Conservation (phyloP, 2,113 vertebrate species). For the Pseudorasbora parva region DNA sequence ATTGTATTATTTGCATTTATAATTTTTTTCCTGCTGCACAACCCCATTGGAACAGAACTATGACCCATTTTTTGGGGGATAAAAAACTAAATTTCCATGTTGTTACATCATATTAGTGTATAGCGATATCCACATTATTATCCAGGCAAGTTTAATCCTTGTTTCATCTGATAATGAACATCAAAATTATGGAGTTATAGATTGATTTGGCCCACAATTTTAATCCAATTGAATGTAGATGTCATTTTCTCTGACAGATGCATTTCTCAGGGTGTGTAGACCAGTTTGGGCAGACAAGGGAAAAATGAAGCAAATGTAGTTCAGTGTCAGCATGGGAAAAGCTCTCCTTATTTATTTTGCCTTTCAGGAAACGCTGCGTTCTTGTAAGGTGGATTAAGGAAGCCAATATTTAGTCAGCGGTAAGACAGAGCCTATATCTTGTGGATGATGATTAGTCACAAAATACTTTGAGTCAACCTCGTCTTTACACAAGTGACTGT, state of each 20-base stretch:
- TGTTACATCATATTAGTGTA: neutral
- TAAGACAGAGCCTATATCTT: neutral
- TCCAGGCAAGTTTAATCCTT: neutral
- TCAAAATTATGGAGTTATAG: neutral
- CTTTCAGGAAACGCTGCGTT: neutral
- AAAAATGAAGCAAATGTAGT: neutral
- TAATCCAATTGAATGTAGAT: neutral
- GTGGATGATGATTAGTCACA: neutral
- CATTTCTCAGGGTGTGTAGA: slow-evolving; percentile 5
- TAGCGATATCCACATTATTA: neutral
- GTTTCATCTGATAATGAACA: neutral
- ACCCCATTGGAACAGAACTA: no score
- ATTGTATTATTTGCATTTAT: neutral
- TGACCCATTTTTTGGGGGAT: no score
- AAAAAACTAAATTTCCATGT: neutral
- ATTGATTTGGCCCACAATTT: neutral
- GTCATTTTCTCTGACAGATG: neutral
- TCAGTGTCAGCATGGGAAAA: neutral
- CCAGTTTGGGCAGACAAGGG: neutral
- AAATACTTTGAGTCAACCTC: neutral
- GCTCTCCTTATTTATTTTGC: neutral
- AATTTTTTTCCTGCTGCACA: no score
- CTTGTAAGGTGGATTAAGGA: neutral
- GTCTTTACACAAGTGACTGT: neutral
- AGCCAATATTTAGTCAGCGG: slow-evolving; percentile 7